Base-by-base conservation (phyloP, 1,140 invertebrate genomes). In the Heliconius himera region DNA sequence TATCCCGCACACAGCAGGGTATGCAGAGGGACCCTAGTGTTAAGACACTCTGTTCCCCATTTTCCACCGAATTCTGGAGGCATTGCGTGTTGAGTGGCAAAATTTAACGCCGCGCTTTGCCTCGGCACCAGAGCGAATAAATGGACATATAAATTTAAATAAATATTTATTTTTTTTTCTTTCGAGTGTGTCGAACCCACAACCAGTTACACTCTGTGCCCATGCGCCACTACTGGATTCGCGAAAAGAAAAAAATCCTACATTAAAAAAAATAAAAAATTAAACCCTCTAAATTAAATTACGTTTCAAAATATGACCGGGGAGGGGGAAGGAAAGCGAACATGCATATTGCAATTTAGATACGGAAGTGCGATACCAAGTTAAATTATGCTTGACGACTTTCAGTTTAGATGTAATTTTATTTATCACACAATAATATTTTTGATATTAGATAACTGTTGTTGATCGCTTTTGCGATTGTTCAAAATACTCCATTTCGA, bases 291-390 rank as follows among this genome's bases (percentile, higher is more conserved):
- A 56, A 56, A 56, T 56, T 56, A 3, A 56, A 56, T 56, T 56
- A 51, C 49, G 18, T 66, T 66, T 66, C 60, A 29, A 66, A 66
- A 29, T 66, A 66, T 66, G 60, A 66, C 60, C 41, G 11, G 3
- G 18, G 49, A 1, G 29, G 76, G 75, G 71, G 78, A 75, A 86
- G 87, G 85, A 86, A 88, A 87, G 83, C 84, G 88, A 87, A 89
- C 88, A 87, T 89, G 87, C 87, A 85, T 83, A 87, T 89, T 91
- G 89, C 89, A 91, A 91, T 92, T 90, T 89, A 92, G 91, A 92
- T 92, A 83, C 81, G 86, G 86, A 86, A 91, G 81, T 83, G 83
- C 78, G 90, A 92, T 91, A 92, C 74, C 72, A 78, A 71, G 81
- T 79, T 88, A 88, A 91, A 91, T 92, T 90, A 86, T 86, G 86